A percentile compares a stretch with the other conserved stretches of the same genome.
phyloP scores from a whole-genome alignment of 2,113 vertebrate species.

The Aegithalos caudatus region DNA sequence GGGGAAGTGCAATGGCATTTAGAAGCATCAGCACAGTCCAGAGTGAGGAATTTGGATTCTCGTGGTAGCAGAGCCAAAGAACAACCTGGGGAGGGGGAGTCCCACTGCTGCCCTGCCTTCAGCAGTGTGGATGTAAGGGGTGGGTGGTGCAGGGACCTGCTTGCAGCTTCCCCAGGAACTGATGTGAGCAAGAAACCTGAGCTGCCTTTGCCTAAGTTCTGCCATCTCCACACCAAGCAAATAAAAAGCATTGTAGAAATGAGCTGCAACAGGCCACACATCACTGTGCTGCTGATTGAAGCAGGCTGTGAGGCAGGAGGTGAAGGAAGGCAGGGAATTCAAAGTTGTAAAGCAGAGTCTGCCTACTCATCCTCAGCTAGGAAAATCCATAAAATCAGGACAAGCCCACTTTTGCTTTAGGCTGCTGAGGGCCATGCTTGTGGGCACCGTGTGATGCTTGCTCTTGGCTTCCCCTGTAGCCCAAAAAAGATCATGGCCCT shows the following conservation, averaged over 20 bases:
- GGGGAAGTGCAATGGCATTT: neutral
- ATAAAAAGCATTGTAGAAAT: constrained; percentile 45
- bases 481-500: neutral
- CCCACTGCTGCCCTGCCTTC: neutral
- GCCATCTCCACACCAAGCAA: constrained; percentile 14
- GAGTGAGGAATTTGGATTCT: neutral
- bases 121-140: neutral
- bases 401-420: neutral
- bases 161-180: neutral
- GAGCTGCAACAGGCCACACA: neutral
- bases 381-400: neutral
- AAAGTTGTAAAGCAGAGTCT: neutral
- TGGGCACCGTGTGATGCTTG: rapidly evolving
- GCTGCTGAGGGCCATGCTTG: neutral
- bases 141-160: constrained; percentile 39
- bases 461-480: rapidly evolving
- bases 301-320: neutral
- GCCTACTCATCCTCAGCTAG: neutral
- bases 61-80: neutral
- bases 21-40: neutral
- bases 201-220: neutral
- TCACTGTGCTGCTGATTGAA: neutral
- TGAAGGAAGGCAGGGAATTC: neutral
- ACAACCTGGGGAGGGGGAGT: neutral
- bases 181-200: constrained; percentile 26